Evolutionary conservation across 1,140 invertebrate species (phyloP).

Genomic region (Scaptomyza hsui): DNA sequence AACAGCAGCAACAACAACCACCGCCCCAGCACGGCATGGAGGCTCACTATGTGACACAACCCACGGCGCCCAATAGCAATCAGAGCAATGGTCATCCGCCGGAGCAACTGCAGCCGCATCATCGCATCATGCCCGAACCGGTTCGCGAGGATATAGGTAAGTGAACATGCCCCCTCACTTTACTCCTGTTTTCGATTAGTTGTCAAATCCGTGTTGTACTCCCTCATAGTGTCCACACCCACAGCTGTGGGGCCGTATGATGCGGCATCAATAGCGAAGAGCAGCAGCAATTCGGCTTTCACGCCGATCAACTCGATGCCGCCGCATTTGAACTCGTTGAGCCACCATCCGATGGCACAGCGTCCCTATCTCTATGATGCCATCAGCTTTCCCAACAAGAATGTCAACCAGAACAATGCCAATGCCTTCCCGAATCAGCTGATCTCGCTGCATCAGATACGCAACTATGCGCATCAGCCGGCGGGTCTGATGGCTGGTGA

Average conservation of each 20-base stretch:
- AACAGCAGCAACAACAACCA: conserved; percentile 85
- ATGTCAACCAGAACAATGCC: conserved; percentile 85
- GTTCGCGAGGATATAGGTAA: conserved; percentile 85
- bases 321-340: conserved; percentile 91
- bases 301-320: conserved; percentile 96
- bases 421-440: conserved; percentile 96
- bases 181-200: too few relatives aligned
- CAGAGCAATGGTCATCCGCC: conserved; percentile 74
- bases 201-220: too few relatives aligned
- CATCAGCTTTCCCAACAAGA: conserved; percentile 90
- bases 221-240: conserved; percentile 72
- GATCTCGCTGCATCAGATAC: conserved; percentile 97
- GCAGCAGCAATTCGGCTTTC: conserved; percentile 92
- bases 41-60: conserved; percentile 60
- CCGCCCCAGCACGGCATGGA: conserved; percentile 77
- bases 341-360: conserved; percentile 90
- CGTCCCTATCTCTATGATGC: conserved; percentile 97
- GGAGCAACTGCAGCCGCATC: conserved; percentile 71
- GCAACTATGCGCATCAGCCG: conserved; percentile 98
- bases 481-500: conserved; percentile 84
- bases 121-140: conserved; percentile 83
- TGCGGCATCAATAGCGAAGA: conserved; percentile 84
- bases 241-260: conserved; percentile 77
- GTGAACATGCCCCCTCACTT: neutral
- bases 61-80: conserved; percentile 55